Evolutionary conservation across 2,888 invertebrate species (phyloP), one percentile per base, ranked within the genome.

Genomic region (Vannuccia rotundouncinata): DNA sequence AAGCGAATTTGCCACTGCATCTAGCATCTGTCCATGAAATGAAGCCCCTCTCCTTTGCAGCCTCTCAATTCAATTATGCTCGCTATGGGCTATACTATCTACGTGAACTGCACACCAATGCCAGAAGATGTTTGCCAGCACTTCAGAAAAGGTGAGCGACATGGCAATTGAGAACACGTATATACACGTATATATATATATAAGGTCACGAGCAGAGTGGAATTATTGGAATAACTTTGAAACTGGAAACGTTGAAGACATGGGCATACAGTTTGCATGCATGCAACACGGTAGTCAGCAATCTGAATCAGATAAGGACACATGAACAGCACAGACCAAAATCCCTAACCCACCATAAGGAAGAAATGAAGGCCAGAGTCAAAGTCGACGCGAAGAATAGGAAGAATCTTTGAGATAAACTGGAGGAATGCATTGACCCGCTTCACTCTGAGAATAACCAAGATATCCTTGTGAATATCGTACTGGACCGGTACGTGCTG

Each of bases 161-260:
- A 0, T 66, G 78, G 59, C 59, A 27, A 78, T 78, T 74, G 60
- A 78, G 59, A 78, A n/a, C 59, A 78, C 73, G 22, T n/a, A n/a
- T 22, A 66, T 59, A 78, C 5, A 66, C 29, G 75, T n/a, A n/a
- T n/a, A n/a, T n/a, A n/a, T n/a, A n/a, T n/a, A n/a, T n/a, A n/a
- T 75, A 75, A 17, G 29, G 75, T 75, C 75, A 75, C 75, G 75
- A 66, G 27, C 22, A 78, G 60, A 29, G 73, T 79, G 29, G 74
- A 31, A 79, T 82, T 76, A 82, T 83, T 30, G 81, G 80, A 27
- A 81, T 81, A 60, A 82, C 81, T 29, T 27, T 81, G 60, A 81
- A 81, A 59, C 80, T 73, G 17, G 80, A 81, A 22, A 77, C 80
- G 25, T 28, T 80, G 28, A 79, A 30, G 78, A 31, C 45, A 13